Evolutionary conservation across 2,797 vertebrate species (phyloP), one percentile per base, ranked within the genome.

Genomic region (Hoplostethus mediterraneus): DNA sequence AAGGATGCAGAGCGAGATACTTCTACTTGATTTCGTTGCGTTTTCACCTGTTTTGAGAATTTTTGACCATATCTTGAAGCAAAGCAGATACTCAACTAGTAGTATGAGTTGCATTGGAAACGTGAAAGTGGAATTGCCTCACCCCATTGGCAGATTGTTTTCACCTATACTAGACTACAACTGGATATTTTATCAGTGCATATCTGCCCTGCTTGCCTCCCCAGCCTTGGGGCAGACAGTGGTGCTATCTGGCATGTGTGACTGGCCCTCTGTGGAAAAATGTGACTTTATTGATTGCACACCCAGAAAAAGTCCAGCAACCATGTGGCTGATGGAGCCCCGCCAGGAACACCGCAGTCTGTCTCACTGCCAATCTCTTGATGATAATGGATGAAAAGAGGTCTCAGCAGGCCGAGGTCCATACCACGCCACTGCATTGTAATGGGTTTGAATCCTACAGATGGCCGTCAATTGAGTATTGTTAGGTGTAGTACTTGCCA

Each of bases 281-380:
- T 63, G 8, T 13, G 71, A 76, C 77, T 73, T 48, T 63, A 86
- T 68, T 63, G 79, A 87, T 45, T 44, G 14, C 36, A 30, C 44
- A 63, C 52, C 71, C 16, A 73, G 33, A 77, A 61, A 75, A 6
- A 2, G 48, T 28, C 25, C 8, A 48, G 51, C 58, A 49, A 11
- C 2, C 36, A 17, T 62, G 48, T 33, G 51, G 44, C 13, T 58
- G 74, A 70, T 79, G 61, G 62, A 78, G 65, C 52, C 21, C 33
- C 55, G 63, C 66, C 62, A 70, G 65, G 58, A 44, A 83, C 63
- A 66, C 51, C n/a, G 30, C 28, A 69, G 11, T 52, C 62, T 28
- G 54, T 76, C 42, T 33, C 48, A 28, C 63, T 49, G 25, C 52
- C 47, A 17, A 0, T 61, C 66, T 77, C 70, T 80, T 71, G 28